Evolutionary conservation across 2,888 invertebrate genomes (phyloP).

Genomic region (Caenorhabditis wallacei): DNA sequence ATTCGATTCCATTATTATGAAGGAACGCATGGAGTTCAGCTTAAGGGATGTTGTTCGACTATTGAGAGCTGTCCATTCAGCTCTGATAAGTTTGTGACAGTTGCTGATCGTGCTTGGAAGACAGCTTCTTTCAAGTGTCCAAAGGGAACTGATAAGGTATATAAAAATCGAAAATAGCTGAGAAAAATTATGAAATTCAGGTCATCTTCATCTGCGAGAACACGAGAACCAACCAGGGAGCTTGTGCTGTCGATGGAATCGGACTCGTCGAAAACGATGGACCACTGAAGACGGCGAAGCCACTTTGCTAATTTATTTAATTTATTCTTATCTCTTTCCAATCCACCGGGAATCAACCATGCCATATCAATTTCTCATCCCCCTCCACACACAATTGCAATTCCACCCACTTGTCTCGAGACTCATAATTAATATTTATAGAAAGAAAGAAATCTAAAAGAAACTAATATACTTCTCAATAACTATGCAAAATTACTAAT

Average conservation of each 20-base stretch:
- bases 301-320: slow-evolving; percentile 72
- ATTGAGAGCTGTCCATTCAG: slow-evolving; percentile 77
- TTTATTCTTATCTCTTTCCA: slow-evolving; percentile 26
- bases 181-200: slow-evolving; percentile 66
- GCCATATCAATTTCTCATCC: slow-evolving; percentile 58
- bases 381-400: slow-evolving; percentile 31
- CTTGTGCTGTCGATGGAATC: slow-evolving; percentile 82
- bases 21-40: slow-evolving; percentile 83
- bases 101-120: slow-evolving; percentile 82
- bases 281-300: slow-evolving; percentile 70
- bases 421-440: slow-evolving; percentile 43
- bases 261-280: slow-evolving; percentile 78
- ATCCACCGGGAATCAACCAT: slow-evolving; percentile 55
- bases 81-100: slow-evolving; percentile 82
- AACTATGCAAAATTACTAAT: slow-evolving; percentile 41
- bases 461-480: slow-evolving; percentile 22
- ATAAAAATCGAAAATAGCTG: background rate
- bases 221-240: slow-evolving; percentile 83
- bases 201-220: slow-evolving; percentile 83
- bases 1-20: slow-evolving; percentile 83
- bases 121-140: slow-evolving; percentile 81
- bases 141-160: slow-evolving; percentile 80
- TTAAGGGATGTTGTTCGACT: slow-evolving; percentile 78
- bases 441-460: slow-evolving; percentile 9
- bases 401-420: slow-evolving; percentile 28